These are phyloP conservation scores for Bombus cullumanus DNA, from an alignment of 1,140 invertebrate species.

Conservation along the genomic window DNA sequence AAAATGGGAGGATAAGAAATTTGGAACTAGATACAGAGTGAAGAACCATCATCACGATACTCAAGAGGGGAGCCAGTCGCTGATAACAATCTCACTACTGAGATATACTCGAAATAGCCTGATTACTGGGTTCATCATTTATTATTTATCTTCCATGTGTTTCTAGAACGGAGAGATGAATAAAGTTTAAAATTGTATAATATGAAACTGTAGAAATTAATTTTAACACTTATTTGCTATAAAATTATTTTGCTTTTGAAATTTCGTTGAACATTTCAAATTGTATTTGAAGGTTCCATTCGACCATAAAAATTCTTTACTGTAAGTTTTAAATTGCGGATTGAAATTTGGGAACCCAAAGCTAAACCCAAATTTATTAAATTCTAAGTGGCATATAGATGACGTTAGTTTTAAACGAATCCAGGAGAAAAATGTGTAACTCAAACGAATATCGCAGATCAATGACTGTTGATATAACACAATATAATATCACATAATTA, in stretches of 20 bases:
- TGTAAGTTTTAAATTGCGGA: neutral
- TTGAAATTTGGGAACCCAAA: neutral
- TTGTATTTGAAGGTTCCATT: neutral
- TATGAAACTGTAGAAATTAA: neutral
- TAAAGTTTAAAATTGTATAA: neutral
- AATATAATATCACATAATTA: neutral
- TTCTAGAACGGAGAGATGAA: neutral
- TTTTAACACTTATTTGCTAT: neutral
- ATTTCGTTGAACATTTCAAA: neutral
- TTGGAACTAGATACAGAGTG: constrained; percentile 8
- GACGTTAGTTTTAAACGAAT: neutral
- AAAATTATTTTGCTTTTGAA: neutral
- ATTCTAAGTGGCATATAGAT: neutral
- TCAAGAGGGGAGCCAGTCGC: neutral
- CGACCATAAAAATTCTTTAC: too few relatives aligned
- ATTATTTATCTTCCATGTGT: neutral
- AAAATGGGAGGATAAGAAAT: constrained; percentile 31
- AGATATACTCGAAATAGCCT: neutral
- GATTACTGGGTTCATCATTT: neutral
- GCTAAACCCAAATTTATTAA: neutral
- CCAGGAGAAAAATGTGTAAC: neutral
- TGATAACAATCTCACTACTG: neutral
- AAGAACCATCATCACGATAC: constrained; percentile 6
- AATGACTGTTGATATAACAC: too few relatives aligned
- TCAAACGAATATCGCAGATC: neutral